phyloP scores from a whole-genome alignment of 2,888 invertebrate genomes.

The Clepsis dumicolana region DNA sequence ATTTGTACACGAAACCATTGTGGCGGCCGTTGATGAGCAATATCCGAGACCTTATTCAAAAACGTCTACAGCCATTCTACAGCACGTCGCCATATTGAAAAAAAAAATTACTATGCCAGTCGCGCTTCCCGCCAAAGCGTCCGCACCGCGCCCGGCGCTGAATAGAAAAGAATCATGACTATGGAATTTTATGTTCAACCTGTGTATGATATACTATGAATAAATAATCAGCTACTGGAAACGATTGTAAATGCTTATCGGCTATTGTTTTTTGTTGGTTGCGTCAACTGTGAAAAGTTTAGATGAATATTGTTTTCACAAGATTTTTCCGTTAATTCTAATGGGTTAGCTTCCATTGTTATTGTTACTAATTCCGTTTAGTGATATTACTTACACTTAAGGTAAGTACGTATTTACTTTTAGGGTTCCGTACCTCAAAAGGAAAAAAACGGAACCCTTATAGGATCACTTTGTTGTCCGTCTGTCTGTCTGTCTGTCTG shows the following conservation, averaged over 20 bases:
- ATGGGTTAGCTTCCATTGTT: too few species aligned
- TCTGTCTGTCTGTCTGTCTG: too few species aligned
- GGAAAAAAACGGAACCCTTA: too few species aligned
- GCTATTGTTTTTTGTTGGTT: conserved; percentile 36
- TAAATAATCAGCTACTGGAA: conserved; percentile 68
- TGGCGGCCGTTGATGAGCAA: conserved; percentile 66
- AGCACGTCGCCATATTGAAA: conserved; percentile 63
- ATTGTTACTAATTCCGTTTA: too few species aligned
- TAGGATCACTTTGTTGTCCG: too few species aligned
- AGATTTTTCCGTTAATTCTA: too few species aligned
- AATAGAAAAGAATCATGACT: conserved; percentile 82
- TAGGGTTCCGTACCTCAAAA: too few species aligned
- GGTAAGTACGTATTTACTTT: too few species aligned
- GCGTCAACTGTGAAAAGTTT: neutral
- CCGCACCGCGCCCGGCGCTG: conserved; percentile 78
- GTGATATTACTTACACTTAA: too few species aligned
- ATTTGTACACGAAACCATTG: conserved; percentile 74
- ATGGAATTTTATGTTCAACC: conserved; percentile 77
- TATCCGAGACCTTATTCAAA: conserved; percentile 47
- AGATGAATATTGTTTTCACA: too few species aligned
- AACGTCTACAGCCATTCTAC: conserved; percentile 56
- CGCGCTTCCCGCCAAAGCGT: conserved; percentile 78
- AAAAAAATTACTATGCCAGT: conserved; percentile 69
- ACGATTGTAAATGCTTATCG: conserved; percentile 51
- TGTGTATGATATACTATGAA: conserved; percentile 73